Conservation (phyloP, 1,140 invertebrate species). For the Geopemphigus sp. region DNA sequence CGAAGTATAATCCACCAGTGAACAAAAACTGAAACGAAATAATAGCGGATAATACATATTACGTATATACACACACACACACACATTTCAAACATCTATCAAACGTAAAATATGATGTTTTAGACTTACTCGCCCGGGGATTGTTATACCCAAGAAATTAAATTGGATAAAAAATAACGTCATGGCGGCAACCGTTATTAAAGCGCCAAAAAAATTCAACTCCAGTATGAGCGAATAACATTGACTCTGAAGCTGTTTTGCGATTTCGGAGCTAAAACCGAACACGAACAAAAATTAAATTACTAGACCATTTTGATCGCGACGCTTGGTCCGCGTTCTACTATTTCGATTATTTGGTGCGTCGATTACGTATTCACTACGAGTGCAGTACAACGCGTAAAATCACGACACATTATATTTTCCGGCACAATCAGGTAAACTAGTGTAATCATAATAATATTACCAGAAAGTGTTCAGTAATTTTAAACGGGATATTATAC, state of each 20-base stretch:
- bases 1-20: not conserved
- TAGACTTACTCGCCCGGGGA: not conserved
- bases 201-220: not conserved
- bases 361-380: no score
- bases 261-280: not conserved
- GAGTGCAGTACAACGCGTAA: no score
- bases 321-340: no score
- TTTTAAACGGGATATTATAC: no score
- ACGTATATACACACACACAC: not conserved
- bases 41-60: not conserved
- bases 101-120: not conserved
- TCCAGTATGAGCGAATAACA: slow-evolving; percentile 7
- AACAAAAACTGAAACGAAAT: slow-evolving; percentile 32
- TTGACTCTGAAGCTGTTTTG: not conserved
- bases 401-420: no score
- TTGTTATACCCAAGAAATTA: not conserved
- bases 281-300: not conserved
- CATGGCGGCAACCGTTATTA: not conserved
- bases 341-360: no score
- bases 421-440: no score
- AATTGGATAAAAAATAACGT: slow-evolving; percentile 8
- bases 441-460: no score
- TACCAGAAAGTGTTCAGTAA: no score
- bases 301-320: no score
- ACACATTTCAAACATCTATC: no score